Percentiles rank a stretch among this genome's conserved stretches.
Evolutionary conservation across 2,888 invertebrate species (phyloP).

Genomic region (Amitus sp.): DNA sequence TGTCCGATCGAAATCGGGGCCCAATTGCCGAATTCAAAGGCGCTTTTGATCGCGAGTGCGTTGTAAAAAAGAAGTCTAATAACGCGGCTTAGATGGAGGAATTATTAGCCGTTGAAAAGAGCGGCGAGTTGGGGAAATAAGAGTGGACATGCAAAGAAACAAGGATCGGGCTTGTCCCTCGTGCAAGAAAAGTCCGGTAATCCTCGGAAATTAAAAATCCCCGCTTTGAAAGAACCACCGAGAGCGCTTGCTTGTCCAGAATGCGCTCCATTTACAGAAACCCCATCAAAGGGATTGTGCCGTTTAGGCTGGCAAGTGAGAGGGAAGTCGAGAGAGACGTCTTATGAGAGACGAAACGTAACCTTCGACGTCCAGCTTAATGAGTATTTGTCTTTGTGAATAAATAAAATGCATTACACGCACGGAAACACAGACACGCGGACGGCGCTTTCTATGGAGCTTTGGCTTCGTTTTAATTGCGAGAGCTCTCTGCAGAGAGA

Average conservation of each 20-base stretch:
- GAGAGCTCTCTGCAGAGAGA: background rate
- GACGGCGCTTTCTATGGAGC: background rate
- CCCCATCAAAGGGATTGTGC: slow-evolving; percentile 64
- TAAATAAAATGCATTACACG: slow-evolving; percentile 64
- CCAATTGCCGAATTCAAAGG: background rate
- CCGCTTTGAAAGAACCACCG: slow-evolving; percentile 46
- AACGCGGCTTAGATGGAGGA: slow-evolving; percentile 8
- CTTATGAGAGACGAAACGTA: slow-evolving; percentile 2
- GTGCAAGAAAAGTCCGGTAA: slow-evolving; percentile 45
- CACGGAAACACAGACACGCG: slow-evolving; percentile 16
- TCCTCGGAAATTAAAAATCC: slow-evolving; percentile 64
- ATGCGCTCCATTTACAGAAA: slow-evolving; percentile 63
- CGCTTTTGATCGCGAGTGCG: background rate
- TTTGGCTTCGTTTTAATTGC: slow-evolving; percentile 3
- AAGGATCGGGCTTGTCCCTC: slow-evolving; percentile 24
- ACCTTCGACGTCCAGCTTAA: slow-evolving; percentile 43
- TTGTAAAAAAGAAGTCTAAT: background rate
- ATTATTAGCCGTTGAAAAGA: slow-evolving; percentile 23
- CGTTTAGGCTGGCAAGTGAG: slow-evolving; percentile 54
- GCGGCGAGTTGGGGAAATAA: slow-evolving; percentile 18
- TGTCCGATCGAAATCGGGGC: background rate
- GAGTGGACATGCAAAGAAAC: slow-evolving; percentile 35
- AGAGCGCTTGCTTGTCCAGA: slow-evolving; percentile 39
- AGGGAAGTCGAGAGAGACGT: slow-evolving; percentile 42
- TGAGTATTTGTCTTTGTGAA: slow-evolving; percentile 65